Evolutionary conservation across 1,140 invertebrate species (phyloP), one percentile per base, ranked within the genome.

Genomic region (Drosophila chauvacae): DNA sequence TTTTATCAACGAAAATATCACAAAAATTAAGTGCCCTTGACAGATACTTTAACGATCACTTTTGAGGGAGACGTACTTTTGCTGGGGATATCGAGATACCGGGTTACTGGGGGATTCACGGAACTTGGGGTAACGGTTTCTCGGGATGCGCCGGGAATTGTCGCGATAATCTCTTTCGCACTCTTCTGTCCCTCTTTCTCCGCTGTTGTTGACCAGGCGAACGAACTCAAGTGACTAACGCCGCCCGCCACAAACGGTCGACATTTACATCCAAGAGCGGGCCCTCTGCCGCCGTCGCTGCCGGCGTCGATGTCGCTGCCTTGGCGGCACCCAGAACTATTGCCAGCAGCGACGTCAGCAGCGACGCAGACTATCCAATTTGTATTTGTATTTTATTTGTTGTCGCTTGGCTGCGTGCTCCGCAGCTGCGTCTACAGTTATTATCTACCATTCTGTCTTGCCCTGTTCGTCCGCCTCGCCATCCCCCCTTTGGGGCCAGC

Each of bases 151-250:
- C 45, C 60, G 73, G 35, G 33, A 51, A 41, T 48, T 41, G 35
- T 42, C 61, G 61, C 56, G 30, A 39, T 68, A 23, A 20, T 60
- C 56, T 56, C n/a, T 44, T 59, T 61, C 23, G 2, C 45, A 47
- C 30, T 39, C 63, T 20, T 39, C 58, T 63, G 14, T 42, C 44
- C 26, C 59, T 42, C 20, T 44, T 35, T 60, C 55, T 51, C 48
- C 39, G 62, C 57, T 58, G 68, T 28, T 87, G 77, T 88, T 84
- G 84, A 88, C 80, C 80, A 88, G 72, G 61, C 84, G 73, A 88
- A 84, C 84, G 80, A 77, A 87, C 80, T 80, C 63, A 87, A 88
- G 82, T 88, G 84, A 87, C 84, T 87, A 87, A 88, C 83, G 75
- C 74, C 72, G 77, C 63, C 69, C 61, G 79, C 76, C 50, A 60